Conservation (phyloP, 2,888 invertebrate species). For the Sycophila texana region DNA sequence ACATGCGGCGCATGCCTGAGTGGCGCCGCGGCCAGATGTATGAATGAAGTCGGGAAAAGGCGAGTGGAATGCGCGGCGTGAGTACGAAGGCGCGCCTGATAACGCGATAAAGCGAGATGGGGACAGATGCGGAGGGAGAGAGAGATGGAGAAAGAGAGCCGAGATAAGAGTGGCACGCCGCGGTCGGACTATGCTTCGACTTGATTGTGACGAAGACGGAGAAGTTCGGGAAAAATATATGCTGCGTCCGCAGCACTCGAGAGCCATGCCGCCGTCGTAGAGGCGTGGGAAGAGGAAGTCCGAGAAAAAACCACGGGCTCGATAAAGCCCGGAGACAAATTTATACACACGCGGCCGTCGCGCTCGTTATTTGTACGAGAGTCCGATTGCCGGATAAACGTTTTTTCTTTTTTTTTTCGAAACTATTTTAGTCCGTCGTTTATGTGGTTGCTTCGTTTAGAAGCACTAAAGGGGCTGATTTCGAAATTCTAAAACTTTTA, state of each 20-base stretch:
- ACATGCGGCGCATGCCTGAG: too few relatives aligned
- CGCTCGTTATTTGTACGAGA: not conserved
- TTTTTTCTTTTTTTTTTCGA: too few relatives aligned
- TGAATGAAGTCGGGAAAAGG: conserved; percentile 41
- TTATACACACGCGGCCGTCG: not conserved
- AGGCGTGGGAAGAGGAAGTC: conserved; percentile 41
- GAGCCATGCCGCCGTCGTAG: not conserved
- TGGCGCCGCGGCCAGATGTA: conserved; percentile 14
- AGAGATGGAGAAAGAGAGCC: conserved; percentile 1
- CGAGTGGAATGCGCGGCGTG: conserved; percentile 12
- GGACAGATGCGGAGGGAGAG: not conserved
- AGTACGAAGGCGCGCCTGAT: conserved; percentile 9
- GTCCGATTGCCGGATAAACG: too few relatives aligned
- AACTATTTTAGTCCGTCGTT: too few relatives aligned
- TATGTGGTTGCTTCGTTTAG: too few relatives aligned
- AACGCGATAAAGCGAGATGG: conserved; percentile 22
- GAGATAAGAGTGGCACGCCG: conserved; percentile 25
- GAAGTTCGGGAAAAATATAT: conserved; percentile 20
- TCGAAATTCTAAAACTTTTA: too few relatives aligned
- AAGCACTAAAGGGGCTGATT: too few relatives aligned
- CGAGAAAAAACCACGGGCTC: conserved; percentile 7
- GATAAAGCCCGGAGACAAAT: conserved; percentile 10
- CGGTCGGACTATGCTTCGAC: not conserved
- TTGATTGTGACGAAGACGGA: not conserved
- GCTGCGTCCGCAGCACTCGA: conserved; percentile 6